Percentiles rank a stretch among this genome's conserved stretches.
These are phyloP conservation scores for Nesogale talazaci DNA, from an alignment of 2,113 vertebrate species.

Conservation along the genomic window DNA sequence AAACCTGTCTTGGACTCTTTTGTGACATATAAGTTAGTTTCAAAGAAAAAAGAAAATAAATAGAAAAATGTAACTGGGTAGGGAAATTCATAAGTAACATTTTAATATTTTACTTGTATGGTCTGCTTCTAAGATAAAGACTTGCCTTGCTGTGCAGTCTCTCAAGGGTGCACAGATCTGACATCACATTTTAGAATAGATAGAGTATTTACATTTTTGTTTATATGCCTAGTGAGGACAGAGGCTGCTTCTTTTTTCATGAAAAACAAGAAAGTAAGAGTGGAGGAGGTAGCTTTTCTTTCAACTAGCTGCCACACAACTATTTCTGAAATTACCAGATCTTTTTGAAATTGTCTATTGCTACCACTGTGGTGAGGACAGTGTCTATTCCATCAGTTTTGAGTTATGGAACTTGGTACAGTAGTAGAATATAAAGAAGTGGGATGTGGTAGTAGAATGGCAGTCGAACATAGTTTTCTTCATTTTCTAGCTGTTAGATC, in stretches of 20 bases:
- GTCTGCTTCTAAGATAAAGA: no score
- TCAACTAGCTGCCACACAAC: not conserved
- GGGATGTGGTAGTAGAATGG: not conserved
- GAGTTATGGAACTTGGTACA: not conserved
- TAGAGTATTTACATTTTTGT: no score
- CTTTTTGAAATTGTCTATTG: not conserved
- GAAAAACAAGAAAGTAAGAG: no score
- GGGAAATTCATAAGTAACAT: not conserved
- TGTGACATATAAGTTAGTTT: no score
- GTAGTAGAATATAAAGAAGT: not conserved
- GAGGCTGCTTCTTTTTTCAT: not conserved
- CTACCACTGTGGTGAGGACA: not conserved
- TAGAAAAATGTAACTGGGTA: no score
- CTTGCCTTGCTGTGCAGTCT: not conserved
- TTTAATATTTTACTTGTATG: not conserved
- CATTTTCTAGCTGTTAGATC: not conserved
- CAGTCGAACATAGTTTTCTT: not conserved
- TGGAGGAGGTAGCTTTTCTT: not conserved
- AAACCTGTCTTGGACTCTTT: no score
- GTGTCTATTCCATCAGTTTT: not conserved
- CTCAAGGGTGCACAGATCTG: not conserved
- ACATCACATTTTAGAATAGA: not conserved
- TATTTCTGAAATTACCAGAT: not conserved
- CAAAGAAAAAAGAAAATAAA: no score
- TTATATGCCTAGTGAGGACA: not conserved